These are phyloP conservation scores for Morpho achilles DNA, from an alignment of 2,888 invertebrate species.

Conservation along the genomic window DNA sequence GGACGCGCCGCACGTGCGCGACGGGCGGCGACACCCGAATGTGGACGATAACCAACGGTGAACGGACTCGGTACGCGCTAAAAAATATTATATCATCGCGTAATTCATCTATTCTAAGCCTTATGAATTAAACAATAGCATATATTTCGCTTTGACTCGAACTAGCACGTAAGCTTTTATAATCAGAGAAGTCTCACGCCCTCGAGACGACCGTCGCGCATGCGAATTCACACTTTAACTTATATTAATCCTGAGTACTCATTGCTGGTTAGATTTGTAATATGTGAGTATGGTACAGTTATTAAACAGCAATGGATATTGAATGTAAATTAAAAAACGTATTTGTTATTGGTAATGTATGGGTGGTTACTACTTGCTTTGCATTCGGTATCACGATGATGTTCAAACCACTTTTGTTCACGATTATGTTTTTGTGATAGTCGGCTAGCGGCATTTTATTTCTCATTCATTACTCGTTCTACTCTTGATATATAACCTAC, in stretches of 20 bases:
- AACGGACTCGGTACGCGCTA: background rate
- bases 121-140: rapidly evolving
- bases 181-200: constrained; percentile 41
- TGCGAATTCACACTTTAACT: constrained; percentile 50
- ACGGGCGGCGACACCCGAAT: constrained; percentile 60
- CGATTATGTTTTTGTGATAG: constrained; percentile 53
- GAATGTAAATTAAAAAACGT: constrained; percentile 28
- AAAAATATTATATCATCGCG: constrained; percentile 3
- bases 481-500: constrained; percentile 1
- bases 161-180: constrained; percentile 30
- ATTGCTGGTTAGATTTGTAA: constrained; percentile 37
- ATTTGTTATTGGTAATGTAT: constrained; percentile 39
- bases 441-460: constrained; percentile 35
- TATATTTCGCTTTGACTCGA: constrained; percentile 15
- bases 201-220: constrained; percentile 68
- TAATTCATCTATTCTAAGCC: constrained; percentile 16
- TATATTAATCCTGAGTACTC: constrained; percentile 34
- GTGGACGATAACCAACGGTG: constrained; percentile 54
- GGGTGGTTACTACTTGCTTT: constrained; percentile 59
- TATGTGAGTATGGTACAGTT: constrained; percentile 9
- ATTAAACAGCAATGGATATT: constrained; percentile 38
- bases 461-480: constrained; percentile 24
- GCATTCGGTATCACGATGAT: constrained; percentile 61
- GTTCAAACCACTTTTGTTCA: constrained; percentile 65
- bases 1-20: constrained; percentile 66